These are phyloP conservation scores for Drosophila pseudotakahashii DNA, from an alignment of 2,888 invertebrate genomes.

Conservation along the genomic window DNA sequence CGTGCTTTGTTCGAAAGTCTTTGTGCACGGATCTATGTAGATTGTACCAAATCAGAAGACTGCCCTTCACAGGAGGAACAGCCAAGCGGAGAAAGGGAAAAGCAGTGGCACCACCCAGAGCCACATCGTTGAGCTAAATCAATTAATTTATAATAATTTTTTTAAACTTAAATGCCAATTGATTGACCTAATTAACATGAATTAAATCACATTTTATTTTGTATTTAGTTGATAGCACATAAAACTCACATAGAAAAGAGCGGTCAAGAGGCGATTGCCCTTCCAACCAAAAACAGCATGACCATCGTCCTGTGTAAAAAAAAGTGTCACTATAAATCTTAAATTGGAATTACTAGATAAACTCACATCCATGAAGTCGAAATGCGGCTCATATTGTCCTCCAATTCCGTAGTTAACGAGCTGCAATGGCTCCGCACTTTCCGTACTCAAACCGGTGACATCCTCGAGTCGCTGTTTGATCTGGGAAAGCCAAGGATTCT, in stretches of 20 bases:
- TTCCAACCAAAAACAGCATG: slow-evolving; percentile 59
- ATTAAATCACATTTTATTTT: too few relatives aligned
- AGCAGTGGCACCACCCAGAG: slow-evolving; percentile 98
- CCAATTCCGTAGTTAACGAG: slow-evolving; percentile 99
- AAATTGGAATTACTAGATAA: background rate
- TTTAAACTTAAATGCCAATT: too few relatives aligned
- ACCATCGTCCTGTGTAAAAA: slow-evolving; percentile 2
- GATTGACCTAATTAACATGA: too few relatives aligned
- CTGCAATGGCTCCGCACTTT: slow-evolving; percentile 92
- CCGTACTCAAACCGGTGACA: slow-evolving; percentile 59
- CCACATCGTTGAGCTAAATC: slow-evolving; percentile 98
- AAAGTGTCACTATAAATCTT: background rate
- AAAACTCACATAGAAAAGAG: slow-evolving; percentile 95
- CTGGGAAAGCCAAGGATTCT: slow-evolving; percentile 85
- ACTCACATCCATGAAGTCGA: slow-evolving; percentile 88
- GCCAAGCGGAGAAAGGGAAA: slow-evolving; percentile 94
- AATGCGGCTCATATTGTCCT: slow-evolving; percentile 99
- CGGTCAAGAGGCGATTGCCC: slow-evolving; percentile 98
- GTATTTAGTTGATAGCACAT: background rate
- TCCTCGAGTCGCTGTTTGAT: slow-evolving; percentile 56
- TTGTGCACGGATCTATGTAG: slow-evolving; percentile 95
- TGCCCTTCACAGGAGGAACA: slow-evolving; percentile 94
- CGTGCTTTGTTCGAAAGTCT: slow-evolving; percentile 95
- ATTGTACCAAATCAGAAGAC: slow-evolving; percentile 98
- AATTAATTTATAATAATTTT: too few relatives aligned